Evolutionary conservation across 2,888 invertebrate genomes (phyloP).

Genomic region (Chrysopilus asiliformis): DNA sequence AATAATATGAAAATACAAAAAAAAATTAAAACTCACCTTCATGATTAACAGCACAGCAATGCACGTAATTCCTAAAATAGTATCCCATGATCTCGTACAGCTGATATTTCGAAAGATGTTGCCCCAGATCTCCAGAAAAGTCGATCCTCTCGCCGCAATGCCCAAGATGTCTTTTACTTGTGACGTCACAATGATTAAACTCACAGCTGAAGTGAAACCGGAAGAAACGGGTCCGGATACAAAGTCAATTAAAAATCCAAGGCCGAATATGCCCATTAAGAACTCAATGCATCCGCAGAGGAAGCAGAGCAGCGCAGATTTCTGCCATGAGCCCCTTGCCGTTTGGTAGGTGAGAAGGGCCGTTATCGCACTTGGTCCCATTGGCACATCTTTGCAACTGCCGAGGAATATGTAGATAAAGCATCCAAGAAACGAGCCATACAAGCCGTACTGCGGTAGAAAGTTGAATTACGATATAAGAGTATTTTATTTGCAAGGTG

Average conservation of each 20-base stretch:
- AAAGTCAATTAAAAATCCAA: constrained; percentile 79
- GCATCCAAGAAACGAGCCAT: constrained; percentile 85
- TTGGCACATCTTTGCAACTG: constrained; percentile 82
- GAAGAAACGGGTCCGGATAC: constrained; percentile 82
- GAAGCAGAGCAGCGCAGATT: constrained; percentile 61
- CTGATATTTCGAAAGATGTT: constrained; percentile 55
- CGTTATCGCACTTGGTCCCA: constrained; percentile 86
- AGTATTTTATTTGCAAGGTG: background rate
- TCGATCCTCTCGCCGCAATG: constrained; percentile 54
- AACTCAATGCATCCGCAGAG: constrained; percentile 60
- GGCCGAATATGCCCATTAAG: constrained; percentile 67
- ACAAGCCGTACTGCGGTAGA: constrained; percentile 65
- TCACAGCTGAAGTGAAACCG: constrained; percentile 82
- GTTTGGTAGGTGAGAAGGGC: constrained; percentile 74
- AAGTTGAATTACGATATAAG: too few relatives aligned
- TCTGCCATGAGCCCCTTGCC: constrained; percentile 44
- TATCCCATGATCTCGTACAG: constrained; percentile 54
- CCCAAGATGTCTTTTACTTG: constrained; percentile 75
- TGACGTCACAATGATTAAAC: constrained; percentile 77
- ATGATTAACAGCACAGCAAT: constrained; percentile 62
- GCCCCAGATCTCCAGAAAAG: constrained; percentile 65
- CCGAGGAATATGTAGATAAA: constrained; percentile 84
- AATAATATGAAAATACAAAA: too few relatives aligned
- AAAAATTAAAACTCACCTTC: constrained; percentile 52
- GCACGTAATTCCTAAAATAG: constrained; percentile 59